Conservation (phyloP, 1,140 invertebrate species). For the Goniozus legneri region DNA sequence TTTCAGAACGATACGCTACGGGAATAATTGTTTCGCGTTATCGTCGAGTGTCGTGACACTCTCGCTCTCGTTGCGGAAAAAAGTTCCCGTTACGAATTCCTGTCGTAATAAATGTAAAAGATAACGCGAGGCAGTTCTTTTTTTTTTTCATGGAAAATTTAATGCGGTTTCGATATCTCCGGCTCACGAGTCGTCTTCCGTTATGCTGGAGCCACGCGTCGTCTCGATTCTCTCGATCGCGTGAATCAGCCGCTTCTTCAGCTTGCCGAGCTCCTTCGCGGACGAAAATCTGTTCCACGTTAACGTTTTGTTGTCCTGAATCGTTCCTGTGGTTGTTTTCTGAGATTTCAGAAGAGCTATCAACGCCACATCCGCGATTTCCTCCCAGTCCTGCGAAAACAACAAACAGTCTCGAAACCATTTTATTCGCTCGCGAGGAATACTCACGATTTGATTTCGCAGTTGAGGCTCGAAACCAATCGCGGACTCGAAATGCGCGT, state of each 20-base stretch:
- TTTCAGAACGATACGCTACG: too few relatives aligned
- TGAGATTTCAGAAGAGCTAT: slow-evolving; percentile 17
- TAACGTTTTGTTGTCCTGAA: slow-evolving; percentile 8
- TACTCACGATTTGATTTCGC: slow-evolving; percentile 34
- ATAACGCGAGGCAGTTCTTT: neutral
- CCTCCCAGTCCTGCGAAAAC: slow-evolving; percentile 40
- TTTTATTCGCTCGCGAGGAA: neutral
- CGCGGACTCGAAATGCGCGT: slow-evolving; percentile 34
- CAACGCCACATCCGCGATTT: slow-evolving; percentile 36
- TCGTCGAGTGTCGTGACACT: too few relatives aligned
- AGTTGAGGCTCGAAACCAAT: slow-evolving; percentile 35
- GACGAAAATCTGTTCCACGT: slow-evolving; percentile 28
- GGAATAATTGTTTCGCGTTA: too few relatives aligned
- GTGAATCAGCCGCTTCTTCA: slow-evolving; percentile 39
- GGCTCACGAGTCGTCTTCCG: slow-evolving; percentile 18
- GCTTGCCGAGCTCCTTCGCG: slow-evolving; percentile 28
- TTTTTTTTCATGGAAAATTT: neutral
- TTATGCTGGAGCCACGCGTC: slow-evolving; percentile 3
- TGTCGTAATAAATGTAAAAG: neutral
- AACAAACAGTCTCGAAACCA: neutral
- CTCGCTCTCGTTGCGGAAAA: too few relatives aligned
- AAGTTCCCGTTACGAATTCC: neutral
- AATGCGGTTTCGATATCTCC: neutral
- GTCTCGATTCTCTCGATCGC: slow-evolving; percentile 30
- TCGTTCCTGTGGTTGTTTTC: slow-evolving; percentile 11